These are phyloP conservation scores for Pachydiplax longipennis DNA, from an alignment of 2,888 invertebrate species.

Conservation along the genomic window DNA sequence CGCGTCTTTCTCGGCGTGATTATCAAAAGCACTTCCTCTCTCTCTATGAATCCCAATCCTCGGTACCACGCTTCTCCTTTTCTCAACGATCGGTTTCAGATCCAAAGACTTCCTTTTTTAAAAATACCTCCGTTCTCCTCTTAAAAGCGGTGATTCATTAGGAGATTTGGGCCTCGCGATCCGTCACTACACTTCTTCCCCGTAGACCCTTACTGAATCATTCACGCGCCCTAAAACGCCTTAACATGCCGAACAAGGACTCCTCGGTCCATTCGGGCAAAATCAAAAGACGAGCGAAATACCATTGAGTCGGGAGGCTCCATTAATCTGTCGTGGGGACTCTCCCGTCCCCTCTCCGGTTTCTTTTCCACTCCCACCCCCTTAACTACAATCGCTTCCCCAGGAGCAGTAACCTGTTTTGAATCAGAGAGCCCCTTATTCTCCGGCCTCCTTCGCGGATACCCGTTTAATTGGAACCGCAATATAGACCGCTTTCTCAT, in stretches of 20 bases:
- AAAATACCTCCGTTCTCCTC: neutral
- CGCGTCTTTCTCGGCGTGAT: too few relatives aligned
- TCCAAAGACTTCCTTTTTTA: neutral
- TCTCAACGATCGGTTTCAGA: neutral
- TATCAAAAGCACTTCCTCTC: too few relatives aligned
- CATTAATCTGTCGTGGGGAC: constrained; percentile 12
- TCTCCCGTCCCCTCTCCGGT: neutral
- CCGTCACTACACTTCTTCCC: neutral
- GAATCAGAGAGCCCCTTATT: neutral
- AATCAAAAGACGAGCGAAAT: constrained; percentile 13
- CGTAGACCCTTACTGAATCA: constrained; percentile 1
- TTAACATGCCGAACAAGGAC: constrained; percentile 32
- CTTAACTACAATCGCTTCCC: neutral
- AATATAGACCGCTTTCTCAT: neutral
- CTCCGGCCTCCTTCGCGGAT: neutral
- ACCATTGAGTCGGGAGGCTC: neutral
- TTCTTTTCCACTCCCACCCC: neutral
- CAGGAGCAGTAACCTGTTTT: constrained; percentile 2
- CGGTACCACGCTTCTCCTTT: neutral
- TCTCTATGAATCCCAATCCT: too few relatives aligned
- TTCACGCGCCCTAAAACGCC: constrained; percentile 35
- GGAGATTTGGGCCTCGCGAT: neutral
- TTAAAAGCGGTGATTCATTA: neutral
- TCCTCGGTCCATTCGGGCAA: neutral
- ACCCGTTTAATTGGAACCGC: neutral